Conservation (phyloP, 2,113 vertebrate species). For the Ahaetulla prasina region DNA sequence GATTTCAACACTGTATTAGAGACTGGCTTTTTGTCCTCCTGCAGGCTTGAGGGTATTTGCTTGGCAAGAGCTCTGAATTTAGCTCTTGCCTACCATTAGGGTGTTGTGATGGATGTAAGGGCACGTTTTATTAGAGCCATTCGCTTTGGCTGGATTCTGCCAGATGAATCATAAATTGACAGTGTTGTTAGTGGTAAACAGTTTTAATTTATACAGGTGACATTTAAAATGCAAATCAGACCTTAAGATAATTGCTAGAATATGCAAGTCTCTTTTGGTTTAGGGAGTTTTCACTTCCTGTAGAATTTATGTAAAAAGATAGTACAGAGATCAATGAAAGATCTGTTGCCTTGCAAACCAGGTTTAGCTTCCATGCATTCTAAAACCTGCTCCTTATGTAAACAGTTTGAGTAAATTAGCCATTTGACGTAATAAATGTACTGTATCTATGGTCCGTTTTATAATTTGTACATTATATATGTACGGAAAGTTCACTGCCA, state of each 20-base stretch:
- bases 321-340: constrained; percentile 18
- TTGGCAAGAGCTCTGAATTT: background rate
- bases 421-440: background rate
- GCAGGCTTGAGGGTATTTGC: background rate
- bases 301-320: constrained; percentile 55
- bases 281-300: constrained; percentile 62
- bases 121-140: background rate
- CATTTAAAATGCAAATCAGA: constrained; percentile 81
- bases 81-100: background rate
- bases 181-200: constrained; percentile 63
- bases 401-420: background rate
- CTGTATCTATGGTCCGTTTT: background rate
- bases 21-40: background rate
- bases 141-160: constrained; percentile 23
- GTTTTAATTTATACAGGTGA: constrained; percentile 76
- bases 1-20: no score
- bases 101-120: background rate
- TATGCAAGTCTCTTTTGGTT: constrained; percentile 62
- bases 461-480: background rate
- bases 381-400: background rate
- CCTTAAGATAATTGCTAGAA: constrained; percentile 73
- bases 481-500: background rate
- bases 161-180: constrained; percentile 52
- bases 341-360: constrained; percentile 3
- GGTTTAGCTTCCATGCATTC: background rate